These are phyloP conservation scores for Polydrusus pterygomalis DNA, from an alignment of 2,888 invertebrate species.

Conservation along the genomic window DNA sequence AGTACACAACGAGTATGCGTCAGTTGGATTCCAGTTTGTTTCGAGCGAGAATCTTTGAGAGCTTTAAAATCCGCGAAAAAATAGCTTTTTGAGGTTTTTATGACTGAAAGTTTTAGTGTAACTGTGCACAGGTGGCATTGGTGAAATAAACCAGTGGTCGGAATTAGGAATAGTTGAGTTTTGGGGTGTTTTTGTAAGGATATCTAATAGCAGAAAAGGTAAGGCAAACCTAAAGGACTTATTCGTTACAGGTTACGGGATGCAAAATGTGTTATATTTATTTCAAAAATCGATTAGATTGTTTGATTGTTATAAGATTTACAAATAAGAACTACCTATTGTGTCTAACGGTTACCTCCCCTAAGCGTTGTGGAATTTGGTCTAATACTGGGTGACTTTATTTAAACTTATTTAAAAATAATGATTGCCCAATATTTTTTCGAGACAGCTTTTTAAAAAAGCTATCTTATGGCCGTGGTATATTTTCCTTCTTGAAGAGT, in stretches of 20 bases:
- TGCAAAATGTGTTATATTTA: background rate
- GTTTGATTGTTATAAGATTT: background rate
- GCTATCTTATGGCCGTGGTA: too few species aligned
- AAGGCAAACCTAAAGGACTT: background rate
- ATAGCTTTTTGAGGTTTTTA: conserved; percentile 45
- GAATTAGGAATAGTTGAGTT: background rate
- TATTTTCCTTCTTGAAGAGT: too few species aligned
- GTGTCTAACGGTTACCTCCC: too few species aligned
- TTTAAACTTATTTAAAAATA: too few species aligned
- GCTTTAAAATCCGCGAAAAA: conserved; percentile 23
- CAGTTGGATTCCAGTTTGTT: conserved; percentile 50
- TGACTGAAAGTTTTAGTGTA: conserved; percentile 48
- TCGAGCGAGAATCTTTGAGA: conserved; percentile 33
- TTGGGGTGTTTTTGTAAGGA: background rate
- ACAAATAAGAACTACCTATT: too few species aligned
- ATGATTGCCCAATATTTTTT: too few species aligned
- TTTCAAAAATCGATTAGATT: too few species aligned
- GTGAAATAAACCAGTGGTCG: background rate
- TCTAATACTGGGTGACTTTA: too few species aligned
- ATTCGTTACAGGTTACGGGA: too few species aligned
- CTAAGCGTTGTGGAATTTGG: background rate
- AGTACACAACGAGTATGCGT: conserved; percentile 46
- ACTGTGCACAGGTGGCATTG: conserved; percentile 23
- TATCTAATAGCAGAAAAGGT: background rate
- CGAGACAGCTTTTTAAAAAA: too few species aligned